Evolutionary conservation across 2,888 invertebrate species (phyloP).

Genomic region (Epistrophella euchroma): DNA sequence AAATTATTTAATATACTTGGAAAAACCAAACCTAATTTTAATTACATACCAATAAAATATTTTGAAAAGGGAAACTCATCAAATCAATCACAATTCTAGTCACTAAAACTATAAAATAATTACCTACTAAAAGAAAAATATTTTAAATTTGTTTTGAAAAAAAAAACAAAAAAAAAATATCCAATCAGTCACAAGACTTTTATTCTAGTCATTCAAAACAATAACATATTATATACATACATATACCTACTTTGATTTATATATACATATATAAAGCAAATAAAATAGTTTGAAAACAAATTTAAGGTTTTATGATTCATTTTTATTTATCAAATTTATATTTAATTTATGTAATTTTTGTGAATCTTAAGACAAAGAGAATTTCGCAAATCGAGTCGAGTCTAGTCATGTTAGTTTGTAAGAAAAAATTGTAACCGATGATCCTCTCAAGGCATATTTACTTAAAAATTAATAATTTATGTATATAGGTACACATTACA

Average conservation of each 20-base stretch:
- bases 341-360: conserved; percentile 31
- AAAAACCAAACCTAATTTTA: background rate
- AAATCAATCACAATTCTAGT: conserved; percentile 28
- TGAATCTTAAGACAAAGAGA: background rate
- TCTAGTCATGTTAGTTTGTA: conserved; percentile 72
- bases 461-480: background rate
- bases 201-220: conserved; percentile 35
- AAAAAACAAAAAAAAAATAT: background rate
- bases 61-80: background rate
- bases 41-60: background rate
- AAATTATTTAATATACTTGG: background rate
- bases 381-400: conserved; percentile 52
- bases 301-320: background rate
- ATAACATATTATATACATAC: background rate
- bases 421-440: conserved; percentile 38
- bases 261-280: background rate
- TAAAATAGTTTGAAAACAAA: background rate
- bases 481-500: no score
- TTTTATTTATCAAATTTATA: background rate
- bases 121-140: background rate
- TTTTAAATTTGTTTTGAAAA: background rate
- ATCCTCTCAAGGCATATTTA: conserved; percentile 21
- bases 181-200: background rate
- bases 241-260: background rate
- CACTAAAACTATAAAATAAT: background rate